Evolutionary conservation across 2,888 invertebrate species (phyloP), one percentile per base, ranked within the genome.

Genomic region (Rosalia funebris): DNA sequence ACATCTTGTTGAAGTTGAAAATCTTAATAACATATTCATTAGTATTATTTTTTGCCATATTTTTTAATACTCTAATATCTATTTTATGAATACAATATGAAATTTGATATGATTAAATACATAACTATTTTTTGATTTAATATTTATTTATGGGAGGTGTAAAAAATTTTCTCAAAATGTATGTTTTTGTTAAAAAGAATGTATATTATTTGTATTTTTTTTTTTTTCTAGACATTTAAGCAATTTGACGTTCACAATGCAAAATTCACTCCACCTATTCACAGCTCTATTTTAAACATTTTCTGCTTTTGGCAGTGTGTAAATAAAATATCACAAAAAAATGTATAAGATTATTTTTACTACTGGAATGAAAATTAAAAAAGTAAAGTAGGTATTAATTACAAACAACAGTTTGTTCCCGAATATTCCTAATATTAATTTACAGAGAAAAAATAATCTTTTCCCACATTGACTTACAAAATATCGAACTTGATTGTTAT

Each of bases 261-360:
- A 55, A 59, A 60, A 55, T 57, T 63, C 59, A 66, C 63, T 60
- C 63, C 63, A 66, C 39, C 25, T 20, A 50, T 50, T 50, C 50
- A 66, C 59, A 66, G 62, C 61, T 56, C 65, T 50, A 50, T 60
- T 60, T 60, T 41, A 45, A 58, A 56, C 32, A 57, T 52, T 52
- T 61, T 59, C 60, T 62, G 60, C 60, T 46, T 46, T 47, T 41
- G 65, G 65, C 65, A 65, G 65, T 65, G 65, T 55, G 39, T 46
- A 55, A 55, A 45, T 46, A 55, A 54, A 55, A 55, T 55, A 55
- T 55, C 55, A 55, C 55, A 55, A 55, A 55, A 25, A 37, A 46
- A 46, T 55, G 45, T 44, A 41, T 31, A 46, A 31, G 31, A 37
- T 55, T 55, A 15, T 32, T 32, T 16, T 47, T 20, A 11, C 11